Base-by-base conservation (phyloP, 1,140 invertebrate species). In the Chironomus tepperi region DNA sequence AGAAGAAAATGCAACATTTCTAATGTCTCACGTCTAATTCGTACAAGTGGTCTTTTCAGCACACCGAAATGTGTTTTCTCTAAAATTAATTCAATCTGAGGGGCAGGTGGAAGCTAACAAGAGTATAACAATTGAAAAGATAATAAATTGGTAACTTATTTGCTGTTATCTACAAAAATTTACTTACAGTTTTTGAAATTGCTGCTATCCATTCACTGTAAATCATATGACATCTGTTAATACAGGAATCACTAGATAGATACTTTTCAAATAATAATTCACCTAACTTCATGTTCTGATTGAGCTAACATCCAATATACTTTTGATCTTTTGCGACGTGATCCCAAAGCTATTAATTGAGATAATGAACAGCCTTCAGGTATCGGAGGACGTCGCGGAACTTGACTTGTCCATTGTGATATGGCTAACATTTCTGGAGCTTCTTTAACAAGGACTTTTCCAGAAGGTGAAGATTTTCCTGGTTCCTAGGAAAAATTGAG, bases 381-480 rank as follows among this genome's bases (percentile, higher is more conserved):
- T 64, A 92, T 82, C 15, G 87, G 85, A 0, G 91, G 91, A 76
- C 89, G 83, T 74, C 86, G 84, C 0, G 91, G 91, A 74, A 92
- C 89, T 78, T 88, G 84, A 0, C 87, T 85, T 0, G 90, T 92
- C 88, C 88, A 92, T 75, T 89, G 89, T 2, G 89, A 88, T 7
- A 90, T 90, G n/a, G 91, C 91, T 76, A 93, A 81, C 84, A 93
- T 87, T 78, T 93, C 90, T 0, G 91, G 91, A 3, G 89, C 88
- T 77, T 92, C 90, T 79, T 89, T 89, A 15, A 93, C 87, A 73
- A 90, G 83, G 21, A 82, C 81, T 76, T 82, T 82, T 16, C 81
- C 81, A 47, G 80, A 75, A 6, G 81, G 81, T 6, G 81, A 81
- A 15, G 81, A 80, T 24, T 81, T 77, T 2, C 81, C 81, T 1